Conservation (phyloP, 2,888 invertebrate species). For the Spilarctia lutea region DNA sequence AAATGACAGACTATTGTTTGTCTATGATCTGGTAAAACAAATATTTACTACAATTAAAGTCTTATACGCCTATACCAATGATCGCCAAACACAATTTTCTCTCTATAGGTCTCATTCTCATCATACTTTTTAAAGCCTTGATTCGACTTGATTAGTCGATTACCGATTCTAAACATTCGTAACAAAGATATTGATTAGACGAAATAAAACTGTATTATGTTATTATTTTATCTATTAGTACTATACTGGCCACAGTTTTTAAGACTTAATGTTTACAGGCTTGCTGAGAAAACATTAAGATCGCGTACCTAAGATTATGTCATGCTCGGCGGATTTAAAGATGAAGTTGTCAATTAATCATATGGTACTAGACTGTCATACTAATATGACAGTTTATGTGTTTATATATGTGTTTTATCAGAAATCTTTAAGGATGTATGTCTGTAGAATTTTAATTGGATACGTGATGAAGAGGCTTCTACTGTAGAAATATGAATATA, state of each 20-base stretch:
- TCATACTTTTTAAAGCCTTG: no score
- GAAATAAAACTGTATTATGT: no score
- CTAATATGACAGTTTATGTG: conserved; percentile 3
- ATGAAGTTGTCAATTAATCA: conserved; percentile 11
- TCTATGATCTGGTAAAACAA: no score
- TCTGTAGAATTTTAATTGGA: conserved; percentile 9
- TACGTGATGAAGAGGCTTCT: not conserved
- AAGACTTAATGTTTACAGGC: not conserved
- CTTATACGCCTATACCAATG: no score
- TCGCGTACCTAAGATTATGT: not conserved
- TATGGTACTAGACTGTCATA: conserved; percentile 3
- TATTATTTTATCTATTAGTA: no score
- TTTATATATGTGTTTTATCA: conserved; percentile 12
- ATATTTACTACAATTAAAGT: no score
- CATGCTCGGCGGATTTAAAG: not conserved
- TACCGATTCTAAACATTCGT: not conserved
- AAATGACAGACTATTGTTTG: no score
- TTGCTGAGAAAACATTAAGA: conserved; percentile 6
- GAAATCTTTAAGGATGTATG: conserved; percentile 8
- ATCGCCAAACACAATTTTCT: no score
- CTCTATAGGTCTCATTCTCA: no score
- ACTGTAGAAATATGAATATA: not conserved
- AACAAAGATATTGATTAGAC: not conserved
- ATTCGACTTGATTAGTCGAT: not conserved
- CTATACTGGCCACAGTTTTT: not conserved